phyloP scores from a whole-genome alignment of 2,888 invertebrate species.

The Lasioglossum figueresi region DNA sequence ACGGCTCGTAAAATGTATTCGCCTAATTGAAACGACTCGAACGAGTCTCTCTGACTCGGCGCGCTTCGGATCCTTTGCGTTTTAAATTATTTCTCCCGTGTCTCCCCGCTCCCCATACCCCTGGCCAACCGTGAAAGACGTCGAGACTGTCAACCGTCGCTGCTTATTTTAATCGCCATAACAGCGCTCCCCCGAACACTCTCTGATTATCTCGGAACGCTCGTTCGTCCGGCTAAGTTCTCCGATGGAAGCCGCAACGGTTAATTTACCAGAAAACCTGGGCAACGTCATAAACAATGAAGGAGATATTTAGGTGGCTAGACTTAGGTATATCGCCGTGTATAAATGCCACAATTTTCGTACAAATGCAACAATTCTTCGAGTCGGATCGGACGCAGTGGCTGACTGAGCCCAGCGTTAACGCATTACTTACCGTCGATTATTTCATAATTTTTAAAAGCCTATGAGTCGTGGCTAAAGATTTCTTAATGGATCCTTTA shows the following conservation, averaged over 20 bases:
- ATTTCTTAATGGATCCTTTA: too few species aligned
- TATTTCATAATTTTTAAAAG: too few species aligned
- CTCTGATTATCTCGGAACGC: not conserved
- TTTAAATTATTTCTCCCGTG: slow-evolving; percentile 56
- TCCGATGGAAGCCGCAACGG: not conserved
- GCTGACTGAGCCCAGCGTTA: not conserved
- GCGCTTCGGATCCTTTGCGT: not conserved
- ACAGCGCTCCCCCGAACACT: slow-evolving; percentile 51
- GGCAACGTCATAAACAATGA: too few species aligned
- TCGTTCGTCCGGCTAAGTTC: not conserved
- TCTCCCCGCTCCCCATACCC: not conserved
- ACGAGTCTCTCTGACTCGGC: not conserved
- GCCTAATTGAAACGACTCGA: slow-evolving; percentile 14
- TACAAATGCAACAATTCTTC: not conserved
- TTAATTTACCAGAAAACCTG: not conserved
- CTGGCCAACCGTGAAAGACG: slow-evolving; percentile 28
- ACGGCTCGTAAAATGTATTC: not conserved
- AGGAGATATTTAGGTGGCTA: too few species aligned
- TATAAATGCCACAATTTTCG: too few species aligned
- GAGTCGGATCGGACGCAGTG: not conserved
- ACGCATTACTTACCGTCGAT: too few species aligned
- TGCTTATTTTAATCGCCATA: slow-evolving; percentile 69
- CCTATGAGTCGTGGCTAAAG: too few species aligned
- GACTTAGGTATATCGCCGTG: too few species aligned
- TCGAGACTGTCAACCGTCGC: slow-evolving; percentile 35